Evolutionary conservation across 2,113 vertebrate species (phyloP).

Genomic region (rat (Rattus norvegicus)): DNA sequence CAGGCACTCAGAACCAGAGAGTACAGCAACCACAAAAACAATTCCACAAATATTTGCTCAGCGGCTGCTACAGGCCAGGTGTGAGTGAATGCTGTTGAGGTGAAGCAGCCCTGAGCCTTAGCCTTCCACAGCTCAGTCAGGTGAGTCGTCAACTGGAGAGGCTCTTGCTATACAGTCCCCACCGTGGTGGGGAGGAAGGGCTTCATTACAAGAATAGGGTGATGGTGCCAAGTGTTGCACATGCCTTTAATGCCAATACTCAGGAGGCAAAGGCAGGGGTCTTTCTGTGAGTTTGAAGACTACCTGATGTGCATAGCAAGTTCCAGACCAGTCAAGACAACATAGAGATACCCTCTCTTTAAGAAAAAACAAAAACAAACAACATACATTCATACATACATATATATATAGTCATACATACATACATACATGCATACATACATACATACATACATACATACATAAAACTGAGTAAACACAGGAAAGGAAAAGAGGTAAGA

Average conservation of each 20-base stretch:
- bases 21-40: constrained; percentile 45
- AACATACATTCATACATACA: not conserved
- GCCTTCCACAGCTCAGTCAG: not conserved
- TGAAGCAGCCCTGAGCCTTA: not conserved
- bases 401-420: not conserved
- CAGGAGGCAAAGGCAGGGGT: not conserved
- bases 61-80: constrained; percentile 54
- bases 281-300: too few relatives aligned
- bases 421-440: not conserved
- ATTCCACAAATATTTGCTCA: constrained; percentile 68
- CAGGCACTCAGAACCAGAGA: constrained; percentile 39
- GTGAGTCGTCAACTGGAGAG: not conserved
- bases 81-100: not conserved
- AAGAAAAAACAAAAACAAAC: not conserved
- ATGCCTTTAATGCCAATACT: not conserved
- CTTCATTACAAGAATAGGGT: not conserved
- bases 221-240: not conserved
- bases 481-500: not conserved
- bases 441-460: not conserved
- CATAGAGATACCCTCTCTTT: not conserved
- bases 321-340: not conserved
- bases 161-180: not conserved
- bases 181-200: not conserved
- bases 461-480: not conserved
- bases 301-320: not conserved